Evolutionary conservation across 2,888 invertebrate genomes (phyloP).

Genomic region (Drosophila paranaensis): DNA sequence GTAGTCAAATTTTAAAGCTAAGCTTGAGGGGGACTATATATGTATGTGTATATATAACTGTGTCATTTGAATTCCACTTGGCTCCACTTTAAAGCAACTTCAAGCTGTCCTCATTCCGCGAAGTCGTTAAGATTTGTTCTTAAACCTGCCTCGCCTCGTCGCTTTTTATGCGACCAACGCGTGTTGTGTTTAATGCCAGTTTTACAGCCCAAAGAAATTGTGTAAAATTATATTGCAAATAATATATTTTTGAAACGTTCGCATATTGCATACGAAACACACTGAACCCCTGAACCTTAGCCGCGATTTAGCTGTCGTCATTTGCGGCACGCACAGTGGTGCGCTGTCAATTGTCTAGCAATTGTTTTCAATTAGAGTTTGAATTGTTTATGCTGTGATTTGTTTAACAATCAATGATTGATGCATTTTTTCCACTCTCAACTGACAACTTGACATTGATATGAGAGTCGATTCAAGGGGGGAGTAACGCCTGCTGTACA

Average conservation of each 20-base stretch:
- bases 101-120: conserved; percentile 30
- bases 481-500: background rate
- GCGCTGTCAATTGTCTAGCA: conserved; percentile 3
- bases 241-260: conserved; percentile 20
- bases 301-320: conserved; percentile 12
- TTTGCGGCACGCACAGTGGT: conserved; percentile 29
- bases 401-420: background rate
- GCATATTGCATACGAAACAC: conserved; percentile 18
- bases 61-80: background rate
- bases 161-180: conserved; percentile 41
- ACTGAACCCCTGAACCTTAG: conserved; percentile 48
- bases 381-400: background rate
- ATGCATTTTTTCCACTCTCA: conserved; percentile 26
- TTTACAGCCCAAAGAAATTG: conserved; percentile 48
- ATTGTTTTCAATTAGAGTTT: background rate
- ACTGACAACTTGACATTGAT: conserved; percentile 25
- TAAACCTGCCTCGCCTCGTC: background rate
- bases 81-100: background rate
- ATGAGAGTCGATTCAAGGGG: background rate
- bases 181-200: conserved; percentile 26
- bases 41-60: too few relatives aligned
- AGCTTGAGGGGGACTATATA: background rate
- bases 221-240: conserved; percentile 42
- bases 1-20: background rate
- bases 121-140: conserved; percentile 49